These are phyloP conservation scores for Helicoverpa zea DNA, from an alignment of 1,140 invertebrate species.

Conservation along the genomic window DNA sequence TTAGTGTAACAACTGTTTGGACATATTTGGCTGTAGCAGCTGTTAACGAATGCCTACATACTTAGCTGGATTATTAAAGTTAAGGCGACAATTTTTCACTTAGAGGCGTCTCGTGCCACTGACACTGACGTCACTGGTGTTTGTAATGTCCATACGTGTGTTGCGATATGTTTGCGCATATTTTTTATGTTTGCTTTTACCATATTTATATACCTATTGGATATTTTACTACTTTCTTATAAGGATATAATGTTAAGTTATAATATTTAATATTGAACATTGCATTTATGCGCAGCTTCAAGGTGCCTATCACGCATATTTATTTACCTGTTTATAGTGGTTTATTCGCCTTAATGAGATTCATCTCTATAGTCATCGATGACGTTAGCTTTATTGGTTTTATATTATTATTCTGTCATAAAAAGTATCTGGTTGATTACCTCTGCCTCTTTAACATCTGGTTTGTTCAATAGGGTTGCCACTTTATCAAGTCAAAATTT, in stretches of 20 bases:
- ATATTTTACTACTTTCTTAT: background rate
- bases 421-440: slow-evolving; percentile 27
- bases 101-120: background rate
- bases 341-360: slow-evolving; percentile 5
- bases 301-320: background rate
- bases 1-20: slow-evolving; percentile 50
- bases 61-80: slow-evolving; percentile 44
- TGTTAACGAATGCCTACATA: slow-evolving; percentile 46
- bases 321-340: slow-evolving; percentile 21
- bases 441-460: slow-evolving; percentile 18
- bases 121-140: slow-evolving; percentile 35
- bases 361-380: slow-evolving; percentile 11
- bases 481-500: background rate
- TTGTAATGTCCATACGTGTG: slow-evolving; percentile 11
- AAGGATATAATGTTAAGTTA: background rate
- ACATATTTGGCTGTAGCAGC: slow-evolving; percentile 58
- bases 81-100: slow-evolving; percentile 41
- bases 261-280: background rate
- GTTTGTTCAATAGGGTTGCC: background rate
- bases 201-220: background rate
- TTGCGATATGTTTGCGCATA: slow-evolving; percentile 11
- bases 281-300: background rate
- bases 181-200: slow-evolving; percentile 9
- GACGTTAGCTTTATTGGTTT: slow-evolving; percentile 34
- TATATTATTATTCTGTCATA: slow-evolving; percentile 9